Evolutionary conservation across 2,888 invertebrate species (phyloP).

Genomic region (Drosophila subsilvestris): DNA sequence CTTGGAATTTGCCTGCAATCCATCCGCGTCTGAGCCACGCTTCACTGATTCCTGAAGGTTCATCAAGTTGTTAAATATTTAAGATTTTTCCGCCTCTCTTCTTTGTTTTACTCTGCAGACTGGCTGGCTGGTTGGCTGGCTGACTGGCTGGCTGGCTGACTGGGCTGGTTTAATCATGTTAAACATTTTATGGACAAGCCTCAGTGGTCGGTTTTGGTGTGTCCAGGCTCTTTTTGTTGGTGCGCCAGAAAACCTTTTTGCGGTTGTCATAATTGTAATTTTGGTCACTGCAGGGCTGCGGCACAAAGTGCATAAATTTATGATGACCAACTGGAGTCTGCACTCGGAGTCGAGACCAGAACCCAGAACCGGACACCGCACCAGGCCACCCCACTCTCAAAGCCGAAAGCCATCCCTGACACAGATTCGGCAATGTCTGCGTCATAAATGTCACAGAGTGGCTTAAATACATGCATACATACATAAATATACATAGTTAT

Average conservation of each 20-base stretch:
- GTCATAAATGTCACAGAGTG: conserved; percentile 62
- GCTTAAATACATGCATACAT: conserved; percentile 29
- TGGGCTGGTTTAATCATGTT: conserved; percentile 71
- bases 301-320: conserved; percentile 78
- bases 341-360: conserved; percentile 6
- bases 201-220: conserved; percentile 8
- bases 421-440: conserved; percentile 60
- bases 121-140: conserved; percentile 3
- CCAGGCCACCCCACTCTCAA: conserved; percentile 1
- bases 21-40: conserved; percentile 52
- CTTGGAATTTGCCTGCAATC: conserved; percentile 53
- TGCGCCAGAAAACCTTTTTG: conserved; percentile 79
- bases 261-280: conserved; percentile 80
- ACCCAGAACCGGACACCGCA: conserved; percentile 4
- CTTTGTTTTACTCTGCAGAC: conserved; percentile 48
- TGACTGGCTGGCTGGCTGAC: conserved; percentile 13
- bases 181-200: conserved; percentile 70
- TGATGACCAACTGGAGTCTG: conserved; percentile 58
- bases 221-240: conserved; percentile 62
- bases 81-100: conserved; percentile 36
- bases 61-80: conserved; percentile 69
- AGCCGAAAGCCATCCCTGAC: conserved; percentile 47
- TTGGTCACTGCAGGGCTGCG: conserved; percentile 72
- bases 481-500: conserved; percentile 29
- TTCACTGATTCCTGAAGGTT: conserved; percentile 57